phyloP scores from a whole-genome alignment of 1,140 invertebrate genomes.

The Phortica variegata region DNA sequence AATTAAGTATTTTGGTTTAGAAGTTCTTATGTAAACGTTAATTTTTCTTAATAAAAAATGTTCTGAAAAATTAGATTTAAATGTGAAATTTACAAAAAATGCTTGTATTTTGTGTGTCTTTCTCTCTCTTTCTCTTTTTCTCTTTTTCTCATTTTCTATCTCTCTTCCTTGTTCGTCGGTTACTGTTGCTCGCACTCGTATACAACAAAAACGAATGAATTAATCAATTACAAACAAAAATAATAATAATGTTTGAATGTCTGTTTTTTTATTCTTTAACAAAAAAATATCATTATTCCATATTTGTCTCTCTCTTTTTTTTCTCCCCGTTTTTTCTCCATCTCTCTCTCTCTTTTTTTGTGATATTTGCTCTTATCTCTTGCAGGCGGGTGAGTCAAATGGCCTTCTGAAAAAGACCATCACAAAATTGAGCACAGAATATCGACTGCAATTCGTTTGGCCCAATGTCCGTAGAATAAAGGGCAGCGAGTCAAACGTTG shows the following conservation, averaged over 20 bases:
- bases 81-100: conserved; percentile 16
- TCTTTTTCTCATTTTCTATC: conserved; percentile 19
- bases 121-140: conserved; percentile 16
- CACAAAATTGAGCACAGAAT: conserved; percentile 78
- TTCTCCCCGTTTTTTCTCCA: conserved; percentile 6
- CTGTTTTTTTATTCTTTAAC: no score
- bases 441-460: conserved; percentile 86
- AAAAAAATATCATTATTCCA: conserved; percentile 23
- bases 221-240: no score
- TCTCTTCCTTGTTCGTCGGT: conserved; percentile 21
- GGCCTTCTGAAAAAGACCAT: conserved; percentile 70
- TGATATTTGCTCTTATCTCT: conserved; percentile 53
- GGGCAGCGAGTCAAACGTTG: conserved; percentile 54
- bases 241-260: no score
- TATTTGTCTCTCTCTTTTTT: no score
- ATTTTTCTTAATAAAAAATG: no score
- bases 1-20: no score
- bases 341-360: conserved; percentile 22
- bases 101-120: conserved; percentile 26
- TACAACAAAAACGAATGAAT: conserved; percentile 4
- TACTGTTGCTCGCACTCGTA: neutral
- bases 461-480: conserved; percentile 67
- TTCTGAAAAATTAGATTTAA: no score
- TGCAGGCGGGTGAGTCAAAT: conserved; percentile 58
- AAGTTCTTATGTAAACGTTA: no score